Base-by-base conservation (phyloP, 2,113 vertebrate genomes). In the Chionis minor region DNA sequence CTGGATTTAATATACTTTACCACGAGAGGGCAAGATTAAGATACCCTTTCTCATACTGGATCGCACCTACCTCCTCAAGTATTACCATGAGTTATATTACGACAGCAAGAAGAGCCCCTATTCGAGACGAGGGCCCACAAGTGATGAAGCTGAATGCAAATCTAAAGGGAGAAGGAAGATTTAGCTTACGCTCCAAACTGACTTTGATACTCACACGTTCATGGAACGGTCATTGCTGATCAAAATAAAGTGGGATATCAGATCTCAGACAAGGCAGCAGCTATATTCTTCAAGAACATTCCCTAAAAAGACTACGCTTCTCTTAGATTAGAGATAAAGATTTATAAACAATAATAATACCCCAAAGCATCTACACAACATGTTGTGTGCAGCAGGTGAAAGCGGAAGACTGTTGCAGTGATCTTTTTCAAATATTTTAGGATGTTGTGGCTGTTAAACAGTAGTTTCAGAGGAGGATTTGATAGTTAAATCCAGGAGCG, bases 1-100 rank as follows among this genome's bases (percentile, higher is more conserved):
- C 93, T 79, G 73, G 87, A 95, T 97, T 96, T 96, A 97, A 74
- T 88, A 38, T 55, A 86, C 49, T 86, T 93, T 94, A 80, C 70
- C 88, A 73, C 2, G 27, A 95, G 82, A 95, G 92, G 80, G 69
- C 91, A 92, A 95, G 91, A 92, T 94, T 96, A 95, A 90, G 88
- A 93, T 94, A 94, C 78, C 94, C 92, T 92, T 90, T 92, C 89
- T 90, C 74, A 74, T 71, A 63, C 45, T n/a, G 71, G 81, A 90
- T 97, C 12, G 0, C 75, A 97, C 77, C 86, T 95, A 89, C 30
- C 58, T 86, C 47, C 72, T 72, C 70, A 70, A 95, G 71, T 73
- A 91, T 97, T 95, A 93, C 47, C 73, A 62, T 85, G 94, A 94
- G 78, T 87, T 92, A 54, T 49, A 66, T 91, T 73, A 71, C 1